phyloP scores from a whole-genome alignment of 2,113 vertebrate genomes.

The Larimichthys polyactis region DNA sequence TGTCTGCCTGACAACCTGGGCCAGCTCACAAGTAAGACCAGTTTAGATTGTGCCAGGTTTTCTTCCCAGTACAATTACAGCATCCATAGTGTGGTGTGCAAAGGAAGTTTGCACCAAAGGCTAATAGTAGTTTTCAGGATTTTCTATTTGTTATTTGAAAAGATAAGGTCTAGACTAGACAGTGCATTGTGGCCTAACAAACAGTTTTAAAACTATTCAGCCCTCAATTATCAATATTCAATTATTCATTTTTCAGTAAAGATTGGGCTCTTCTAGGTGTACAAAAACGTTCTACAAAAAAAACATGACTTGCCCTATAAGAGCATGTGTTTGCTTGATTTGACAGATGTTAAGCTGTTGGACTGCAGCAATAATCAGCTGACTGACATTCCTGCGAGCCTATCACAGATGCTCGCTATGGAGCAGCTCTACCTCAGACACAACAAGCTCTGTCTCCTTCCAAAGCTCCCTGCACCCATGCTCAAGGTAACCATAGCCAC shows the following conservation, averaged over 20 bases:
- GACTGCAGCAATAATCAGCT: constrained; percentile 94
- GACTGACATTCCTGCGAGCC: constrained; percentile 85
- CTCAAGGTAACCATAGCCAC: constrained; percentile 87
- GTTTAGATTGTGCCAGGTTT: background rate
- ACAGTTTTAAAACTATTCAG: too few species aligned
- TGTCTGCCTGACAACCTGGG: constrained; percentile 88
- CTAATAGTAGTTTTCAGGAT: too few species aligned
- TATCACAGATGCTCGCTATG: constrained; percentile 89
- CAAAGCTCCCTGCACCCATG: constrained; percentile 85
- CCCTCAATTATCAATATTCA: too few species aligned
- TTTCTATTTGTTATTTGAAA: too few species aligned
- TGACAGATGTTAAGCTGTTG: constrained; percentile 89
- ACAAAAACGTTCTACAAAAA: background rate
- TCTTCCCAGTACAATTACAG: too few species aligned
- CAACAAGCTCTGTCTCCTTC: constrained; percentile 90
- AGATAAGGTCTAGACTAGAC: too few species aligned
- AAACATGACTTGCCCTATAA: background rate
- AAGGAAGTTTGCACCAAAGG: too few species aligned
- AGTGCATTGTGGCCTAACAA: too few species aligned
- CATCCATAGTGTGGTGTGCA: too few species aligned
- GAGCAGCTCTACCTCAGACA: constrained; percentile 93
- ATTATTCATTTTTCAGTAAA: too few species aligned
- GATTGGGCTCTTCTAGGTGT: too few species aligned
- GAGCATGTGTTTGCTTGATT: constrained; percentile 1
- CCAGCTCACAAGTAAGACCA: constrained; percentile 88